These are phyloP conservation scores for Sarcophaga carnaria DNA, from an alignment of 2,888 invertebrate species.

Conservation along the genomic window DNA sequence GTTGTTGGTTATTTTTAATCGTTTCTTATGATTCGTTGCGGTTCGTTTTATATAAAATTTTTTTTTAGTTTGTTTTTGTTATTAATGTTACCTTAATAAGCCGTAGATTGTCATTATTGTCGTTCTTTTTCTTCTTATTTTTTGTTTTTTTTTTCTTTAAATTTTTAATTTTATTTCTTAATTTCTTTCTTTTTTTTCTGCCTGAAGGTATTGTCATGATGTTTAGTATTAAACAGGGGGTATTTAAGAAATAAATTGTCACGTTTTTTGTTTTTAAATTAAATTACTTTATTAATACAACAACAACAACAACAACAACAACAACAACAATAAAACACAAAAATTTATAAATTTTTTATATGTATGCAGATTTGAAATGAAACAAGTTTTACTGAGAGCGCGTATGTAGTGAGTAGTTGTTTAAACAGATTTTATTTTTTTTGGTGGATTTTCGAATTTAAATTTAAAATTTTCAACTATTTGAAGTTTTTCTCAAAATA, in stretches of 20 bases:
- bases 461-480: conserved; percentile 35
- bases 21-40: conserved; percentile 77
- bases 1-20: conserved; percentile 69
- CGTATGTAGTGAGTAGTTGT: conserved; percentile 44
- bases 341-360: neutral
- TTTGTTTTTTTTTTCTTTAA: conserved; percentile 35
- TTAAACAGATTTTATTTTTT: conserved; percentile 31
- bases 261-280: conserved; percentile 30
- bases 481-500: conserved; percentile 48
- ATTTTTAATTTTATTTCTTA: conserved; percentile 71
- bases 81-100: conserved; percentile 74
- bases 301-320: too few species aligned
- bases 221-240: conserved; percentile 17
- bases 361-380: conserved; percentile 61
- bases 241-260: conserved; percentile 53
- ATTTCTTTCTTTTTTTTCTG: conserved; percentile 74
- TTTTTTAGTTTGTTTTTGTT: conserved; percentile 67
- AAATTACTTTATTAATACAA: conserved; percentile 56
- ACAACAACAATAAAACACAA: too few species aligned
- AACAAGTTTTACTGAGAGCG: conserved; percentile 50
- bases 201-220: neutral
- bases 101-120: conserved; percentile 81
- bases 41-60: conserved; percentile 74
- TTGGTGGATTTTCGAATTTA: neutral
- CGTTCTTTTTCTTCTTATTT: conserved; percentile 68